phyloP scores from a whole-genome alignment of 1,140 invertebrate species.

The Helicorthomorpha holstii region DNA sequence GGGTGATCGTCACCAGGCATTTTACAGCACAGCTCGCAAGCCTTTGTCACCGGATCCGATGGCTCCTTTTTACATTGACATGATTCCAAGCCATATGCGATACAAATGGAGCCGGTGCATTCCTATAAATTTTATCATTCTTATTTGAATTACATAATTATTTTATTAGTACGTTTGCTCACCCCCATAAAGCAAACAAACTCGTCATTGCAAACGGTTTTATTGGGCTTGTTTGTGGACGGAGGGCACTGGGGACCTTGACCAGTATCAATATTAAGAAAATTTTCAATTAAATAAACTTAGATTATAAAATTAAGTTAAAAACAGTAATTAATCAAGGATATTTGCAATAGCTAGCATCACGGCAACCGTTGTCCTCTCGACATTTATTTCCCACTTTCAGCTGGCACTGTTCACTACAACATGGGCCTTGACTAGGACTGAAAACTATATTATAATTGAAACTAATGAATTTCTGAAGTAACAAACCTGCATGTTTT shows the following conservation, averaged over 20 bases:
- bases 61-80: slow-evolving; percentile 68
- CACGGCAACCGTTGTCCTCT: slow-evolving; percentile 72
- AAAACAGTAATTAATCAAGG: too few species aligned
- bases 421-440: slow-evolving; percentile 93
- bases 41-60: slow-evolving; percentile 58
- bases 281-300: not conserved
- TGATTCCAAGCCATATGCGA: slow-evolving; percentile 83
- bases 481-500: not conserved
- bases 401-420: slow-evolving; percentile 65
- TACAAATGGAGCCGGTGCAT: slow-evolving; percentile 87
- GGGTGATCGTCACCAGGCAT: slow-evolving; percentile 61
- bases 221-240: slow-evolving; percentile 53
- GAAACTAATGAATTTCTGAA: not conserved
- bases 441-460: slow-evolving; percentile 30
- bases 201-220: slow-evolving; percentile 68
- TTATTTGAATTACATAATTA: too few species aligned
- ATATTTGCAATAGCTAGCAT: slow-evolving; percentile 68
- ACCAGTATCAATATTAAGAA: slow-evolving; percentile 23
- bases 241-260: slow-evolving; percentile 46
- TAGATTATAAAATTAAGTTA: too few species aligned
- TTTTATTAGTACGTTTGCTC: not conserved
- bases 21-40: slow-evolving; percentile 79
- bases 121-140: too few species aligned
- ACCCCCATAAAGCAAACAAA: slow-evolving; percentile 73
- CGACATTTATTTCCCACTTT: slow-evolving; percentile 40